These are phyloP conservation scores for Characodon lateralis DNA, from an alignment of 2,797 vertebrate species.

Conservation along the genomic window DNA sequence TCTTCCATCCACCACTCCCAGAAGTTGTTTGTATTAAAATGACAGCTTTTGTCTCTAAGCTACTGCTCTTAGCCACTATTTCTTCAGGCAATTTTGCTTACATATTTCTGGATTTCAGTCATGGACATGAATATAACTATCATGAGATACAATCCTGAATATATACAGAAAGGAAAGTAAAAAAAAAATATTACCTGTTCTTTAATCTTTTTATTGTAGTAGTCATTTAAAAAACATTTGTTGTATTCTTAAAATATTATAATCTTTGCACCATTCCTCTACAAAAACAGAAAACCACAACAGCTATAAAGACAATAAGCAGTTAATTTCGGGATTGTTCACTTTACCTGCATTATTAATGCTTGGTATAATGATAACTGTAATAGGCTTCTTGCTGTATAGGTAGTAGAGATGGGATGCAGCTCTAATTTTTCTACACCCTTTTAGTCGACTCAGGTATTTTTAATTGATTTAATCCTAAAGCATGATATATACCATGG, in stretches of 20 bases:
- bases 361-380: not conserved
- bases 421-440: conserved; percentile 37
- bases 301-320: conserved; percentile 4
- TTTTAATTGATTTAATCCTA: conserved; percentile 60
- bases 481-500: conserved; percentile 40
- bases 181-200: not conserved
- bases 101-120: not conserved
- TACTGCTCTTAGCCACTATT: not conserved
- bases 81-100: not conserved
- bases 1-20: not conserved
- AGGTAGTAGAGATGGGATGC: conserved; percentile 21
- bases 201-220: not conserved
- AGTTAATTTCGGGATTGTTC: not conserved
- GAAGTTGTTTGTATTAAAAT: not conserved
- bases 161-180: not conserved
- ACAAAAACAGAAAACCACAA: conserved; percentile 9
- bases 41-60: not conserved
- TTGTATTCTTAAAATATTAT: not conserved
- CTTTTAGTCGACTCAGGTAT: conserved; percentile 13
- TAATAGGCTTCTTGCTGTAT: conserved; percentile 15
- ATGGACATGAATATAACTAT: not conserved
- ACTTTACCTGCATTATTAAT: conserved; percentile 27
- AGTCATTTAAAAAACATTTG: conserved; percentile 3
- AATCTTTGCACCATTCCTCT: not conserved
- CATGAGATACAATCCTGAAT: not conserved